Conservation (phyloP, 1,140 invertebrate species). For the Diabrotica undecimpunctata region DNA sequence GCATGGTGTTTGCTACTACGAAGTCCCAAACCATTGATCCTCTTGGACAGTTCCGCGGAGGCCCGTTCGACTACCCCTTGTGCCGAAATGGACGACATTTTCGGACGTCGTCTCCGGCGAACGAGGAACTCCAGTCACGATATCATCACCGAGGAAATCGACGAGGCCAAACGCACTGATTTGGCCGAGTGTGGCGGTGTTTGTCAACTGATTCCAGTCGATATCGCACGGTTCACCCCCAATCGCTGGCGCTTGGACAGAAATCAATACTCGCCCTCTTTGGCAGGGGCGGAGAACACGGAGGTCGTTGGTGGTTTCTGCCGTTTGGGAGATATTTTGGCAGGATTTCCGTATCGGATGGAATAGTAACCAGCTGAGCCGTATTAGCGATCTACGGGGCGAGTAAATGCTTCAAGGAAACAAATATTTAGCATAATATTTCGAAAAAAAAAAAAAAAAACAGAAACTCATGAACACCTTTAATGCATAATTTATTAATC, state of each 20-base stretch:
- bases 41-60: conserved; percentile 79
- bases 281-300: not conserved
- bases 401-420: no score
- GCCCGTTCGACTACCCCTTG: conserved; percentile 83
- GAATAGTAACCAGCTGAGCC: no score
- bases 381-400: no score
- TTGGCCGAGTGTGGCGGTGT: not conserved
- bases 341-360: no score
- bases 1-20: conserved; percentile 63
- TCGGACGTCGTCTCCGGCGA: not conserved
- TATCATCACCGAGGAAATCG: conserved; percentile 5
- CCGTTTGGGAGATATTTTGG: no score
- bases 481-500: no score
- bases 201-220: not conserved
- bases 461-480: no score
- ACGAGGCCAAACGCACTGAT: not conserved
- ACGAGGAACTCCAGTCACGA: conserved; percentile 13
- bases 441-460: no score
- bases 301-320: no score
- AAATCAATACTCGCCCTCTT: not conserved
- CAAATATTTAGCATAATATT: no score
- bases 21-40: conserved; percentile 79
- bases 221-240: not conserved
- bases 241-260: not conserved
- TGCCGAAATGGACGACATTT: conserved; percentile 59